Conservation (phyloP, 2,113 vertebrate species). For the Bubo blakistoni region DNA sequence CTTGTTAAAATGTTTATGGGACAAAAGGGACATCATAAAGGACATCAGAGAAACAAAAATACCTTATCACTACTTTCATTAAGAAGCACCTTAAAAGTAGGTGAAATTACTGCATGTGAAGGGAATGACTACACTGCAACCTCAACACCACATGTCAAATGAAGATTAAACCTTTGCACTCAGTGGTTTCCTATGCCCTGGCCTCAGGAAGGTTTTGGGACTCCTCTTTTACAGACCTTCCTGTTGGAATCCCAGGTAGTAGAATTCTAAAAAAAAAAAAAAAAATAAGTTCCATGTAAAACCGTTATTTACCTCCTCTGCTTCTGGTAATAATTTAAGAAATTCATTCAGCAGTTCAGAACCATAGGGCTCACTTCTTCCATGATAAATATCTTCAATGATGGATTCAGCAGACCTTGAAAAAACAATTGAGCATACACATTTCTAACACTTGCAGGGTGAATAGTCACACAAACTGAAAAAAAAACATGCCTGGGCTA, state of each 20-base stretch:
- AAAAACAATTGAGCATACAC: conserved; percentile 51
- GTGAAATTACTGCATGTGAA: background rate
- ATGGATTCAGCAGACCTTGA: conserved; percentile 88
- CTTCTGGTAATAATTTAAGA: conserved; percentile 90
- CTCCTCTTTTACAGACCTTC: background rate
- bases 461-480: background rate
- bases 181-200: background rate
- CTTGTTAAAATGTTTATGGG: background rate
- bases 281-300: background rate
- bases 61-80: background rate
- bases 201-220: background rate
- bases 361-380: conserved; percentile 83
- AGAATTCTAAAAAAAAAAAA: background rate
- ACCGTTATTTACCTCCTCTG: conserved; percentile 85
- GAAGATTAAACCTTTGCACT: background rate
- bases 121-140: background rate
- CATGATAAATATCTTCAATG: conserved; percentile 87
- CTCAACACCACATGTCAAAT: background rate
- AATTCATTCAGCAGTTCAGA: conserved; percentile 89
- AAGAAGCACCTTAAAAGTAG: background rate
- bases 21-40: background rate
- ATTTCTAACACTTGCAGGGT: background rate
- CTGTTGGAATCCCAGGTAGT: background rate
- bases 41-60: background rate
- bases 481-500: background rate